Evolutionary conservation across 2,888 invertebrate genomes (phyloP), one percentile per base, ranked within the genome.

Genomic region (Napeogenes inachia): DNA sequence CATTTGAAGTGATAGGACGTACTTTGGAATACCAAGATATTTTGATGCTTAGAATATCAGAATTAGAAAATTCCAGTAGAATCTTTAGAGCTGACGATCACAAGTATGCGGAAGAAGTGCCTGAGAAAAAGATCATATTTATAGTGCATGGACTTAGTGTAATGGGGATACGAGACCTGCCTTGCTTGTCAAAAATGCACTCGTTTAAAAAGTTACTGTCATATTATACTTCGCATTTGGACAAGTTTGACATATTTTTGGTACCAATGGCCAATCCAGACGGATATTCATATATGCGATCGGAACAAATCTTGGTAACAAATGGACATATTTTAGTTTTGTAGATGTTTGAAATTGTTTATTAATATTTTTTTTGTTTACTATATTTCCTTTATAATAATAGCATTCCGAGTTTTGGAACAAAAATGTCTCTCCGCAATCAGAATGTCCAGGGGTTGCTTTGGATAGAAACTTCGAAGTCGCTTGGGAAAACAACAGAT

Each of bases 241-340:
- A 87, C 47, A 78, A 81, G 54, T 89, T 87, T 60, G 87, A 89
- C 61, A 84, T 89, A 74, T 89, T 75, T 69, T 38, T 88, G 13
- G 80, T 89, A 63, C 89, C 89, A 0, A 67, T 89, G 73, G 88
- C 83, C 0, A 89, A 89, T 73, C 89, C 89, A 8, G 89, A 89
- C 64, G 89, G 87, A 0, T 70, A 70, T 55, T 62, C 62, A 2
- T 8, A 38, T 50, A 57, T n/a, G 30, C 6, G 30, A 2, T 10
- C 50, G 4, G 8, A 6, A 47, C 8, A 47, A 4, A 47, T n/a
- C 21, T n/a, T 13, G 47, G 47, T 47, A 47, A 47, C 21, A 71
- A 69, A 61, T 59, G 66, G 65, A 45, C 30, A 13, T 12, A 8
- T 30, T 53, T 53, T 33, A 46, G 5, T 35, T 13, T 4, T 32